Evolutionary conservation across 2,113 vertebrate species (phyloP).

Genomic region (Tachuris rubrigastra): DNA sequence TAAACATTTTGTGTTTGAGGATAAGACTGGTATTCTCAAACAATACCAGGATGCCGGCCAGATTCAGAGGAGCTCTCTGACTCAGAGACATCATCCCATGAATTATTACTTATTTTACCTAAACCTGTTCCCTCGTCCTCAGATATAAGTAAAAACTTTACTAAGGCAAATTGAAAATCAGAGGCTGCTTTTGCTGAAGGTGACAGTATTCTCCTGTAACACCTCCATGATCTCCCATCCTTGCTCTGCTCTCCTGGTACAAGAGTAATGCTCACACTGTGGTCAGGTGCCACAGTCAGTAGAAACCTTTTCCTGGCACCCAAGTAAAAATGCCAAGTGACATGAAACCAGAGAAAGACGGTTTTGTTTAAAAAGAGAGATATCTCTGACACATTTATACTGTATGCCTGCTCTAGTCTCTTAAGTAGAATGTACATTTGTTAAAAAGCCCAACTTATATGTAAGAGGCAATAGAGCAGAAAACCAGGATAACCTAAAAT

Average conservation of each 20-base stretch:
- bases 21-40: not conserved
- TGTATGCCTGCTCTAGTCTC: not conserved
- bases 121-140: not conserved
- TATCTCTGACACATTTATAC: not conserved
- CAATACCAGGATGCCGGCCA: not conserved
- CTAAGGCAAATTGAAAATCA: not conserved
- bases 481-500: not conserved
- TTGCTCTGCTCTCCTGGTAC: not conserved
- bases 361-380: not conserved
- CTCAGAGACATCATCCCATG: not conserved
- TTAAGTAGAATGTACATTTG: not conserved
- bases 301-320: not conserved
- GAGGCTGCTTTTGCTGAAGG: not conserved
- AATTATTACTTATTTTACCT: not conserved
- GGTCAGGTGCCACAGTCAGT: not conserved
- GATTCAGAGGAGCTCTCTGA: not conserved
- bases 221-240: not conserved
- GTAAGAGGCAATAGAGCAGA: not conserved
- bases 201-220: not conserved
- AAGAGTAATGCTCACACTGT: not conserved
- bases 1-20: not conserved
- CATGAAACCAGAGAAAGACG: not conserved
- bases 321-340: not conserved
- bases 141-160: not conserved
- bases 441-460: not conserved